Conservation (phyloP, 2,888 invertebrate species). For the Melolontha melolontha region DNA sequence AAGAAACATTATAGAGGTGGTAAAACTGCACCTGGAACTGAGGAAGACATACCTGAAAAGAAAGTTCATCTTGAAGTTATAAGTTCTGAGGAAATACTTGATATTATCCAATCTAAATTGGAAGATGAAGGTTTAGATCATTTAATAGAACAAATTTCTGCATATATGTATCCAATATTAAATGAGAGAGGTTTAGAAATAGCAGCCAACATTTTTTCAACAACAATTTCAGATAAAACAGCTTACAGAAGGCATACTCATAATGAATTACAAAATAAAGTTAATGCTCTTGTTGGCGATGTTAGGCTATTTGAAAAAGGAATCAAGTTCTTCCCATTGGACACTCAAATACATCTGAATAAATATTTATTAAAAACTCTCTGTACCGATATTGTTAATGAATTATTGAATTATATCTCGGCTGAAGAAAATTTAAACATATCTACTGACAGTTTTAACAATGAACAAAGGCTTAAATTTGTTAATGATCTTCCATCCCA, state of each 20-base stretch:
- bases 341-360: constrained; percentile 76
- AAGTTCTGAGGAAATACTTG: constrained; percentile 74
- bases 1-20: constrained; percentile 78
- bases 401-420: constrained; percentile 83
- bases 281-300: constrained; percentile 81
- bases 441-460: constrained; percentile 70
- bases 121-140: constrained; percentile 82
- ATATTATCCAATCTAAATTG: constrained; percentile 70
- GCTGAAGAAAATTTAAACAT: constrained; percentile 77
- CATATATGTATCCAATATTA: constrained; percentile 74
- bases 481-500: constrained; percentile 77
- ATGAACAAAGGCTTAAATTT: constrained; percentile 78
- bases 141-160: constrained; percentile 76
- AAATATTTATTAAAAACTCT: constrained; percentile 89
- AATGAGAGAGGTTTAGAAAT: constrained; percentile 76
- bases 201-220: constrained; percentile 81
- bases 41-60: constrained; percentile 52
- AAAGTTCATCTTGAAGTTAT: constrained; percentile 75
- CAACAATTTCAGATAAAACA: constrained; percentile 78
- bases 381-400: constrained; percentile 84
- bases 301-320: constrained; percentile 86
- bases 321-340: constrained; percentile 72
- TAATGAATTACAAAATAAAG: constrained; percentile 84
- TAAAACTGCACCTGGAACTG: constrained; percentile 73
- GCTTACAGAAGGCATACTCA: constrained; percentile 81